Evolutionary conservation across 2,797 vertebrate species (phyloP), one percentile per base, ranked within the genome.

Genomic region (Lophura swinhoii): DNA sequence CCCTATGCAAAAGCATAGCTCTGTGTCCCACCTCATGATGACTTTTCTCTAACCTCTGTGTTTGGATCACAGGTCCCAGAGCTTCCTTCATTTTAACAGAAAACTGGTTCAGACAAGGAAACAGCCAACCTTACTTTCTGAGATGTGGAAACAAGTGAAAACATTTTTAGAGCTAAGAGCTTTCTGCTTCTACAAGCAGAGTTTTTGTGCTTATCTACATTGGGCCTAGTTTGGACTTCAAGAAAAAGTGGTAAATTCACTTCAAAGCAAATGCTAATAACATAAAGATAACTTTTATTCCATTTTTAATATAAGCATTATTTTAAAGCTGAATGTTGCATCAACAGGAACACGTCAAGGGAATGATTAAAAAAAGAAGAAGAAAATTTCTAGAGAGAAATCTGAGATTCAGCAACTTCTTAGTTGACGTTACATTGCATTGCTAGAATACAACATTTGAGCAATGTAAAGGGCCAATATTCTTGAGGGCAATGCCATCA

Each of bases 101-200:
- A 78, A 67, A 76, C 17, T 60, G 33, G 20, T 76, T 83, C 69
- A 91, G 81, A n/a, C 62, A 69, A 87, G 28, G 21, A 41, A 89
- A 66, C 21, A 86, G 51, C 20, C 43, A 90, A 51, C 16, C 9
- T 66, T 29, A 71, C 71, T 51, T 69, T 78, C 35, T 56, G 58
- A 90, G 39, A 72, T 56, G 35, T 80, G 69, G 88, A 90, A 94
- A 80, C 6, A 59, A 87, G 26, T 35, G 9, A 91, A 76, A 73
- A 5, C 9, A 22, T 49, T 80, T 75, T 63, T 22, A 86, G 48
- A 86, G 46, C 20, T 48, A 0, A 64, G 5, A 85, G 37, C 3
- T 60, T 87, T 77, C 63, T 60, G 24, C 9, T 84, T 16, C 26
- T 74, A n/a, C 9, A 60, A 53, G 64, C 29, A 53, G 23, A 12